A percentile compares a stretch with the other conserved stretches of the same genome.
Conservation (phyloP, 1,140 invertebrate species). For the Calliphora vicina region DNA sequence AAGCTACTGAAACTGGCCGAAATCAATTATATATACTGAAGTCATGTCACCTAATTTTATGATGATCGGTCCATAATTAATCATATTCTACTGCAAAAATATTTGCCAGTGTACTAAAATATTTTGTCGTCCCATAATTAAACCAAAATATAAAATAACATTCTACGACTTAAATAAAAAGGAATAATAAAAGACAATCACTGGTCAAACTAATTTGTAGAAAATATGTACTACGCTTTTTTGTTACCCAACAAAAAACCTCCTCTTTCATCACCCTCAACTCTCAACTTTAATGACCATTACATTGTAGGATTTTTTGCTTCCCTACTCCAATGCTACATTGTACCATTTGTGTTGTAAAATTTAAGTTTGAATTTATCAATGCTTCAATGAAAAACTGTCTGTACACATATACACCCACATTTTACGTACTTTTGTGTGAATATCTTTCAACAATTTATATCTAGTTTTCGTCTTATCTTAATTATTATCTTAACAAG, state of each 20-base stretch:
- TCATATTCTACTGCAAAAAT: too few species aligned
- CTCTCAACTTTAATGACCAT: neutral
- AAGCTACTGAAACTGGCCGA: too few species aligned
- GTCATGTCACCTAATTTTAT: too few species aligned
- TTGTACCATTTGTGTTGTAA: too few species aligned
- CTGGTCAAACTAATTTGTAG: constrained; percentile 30
- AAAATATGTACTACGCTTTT: neutral
- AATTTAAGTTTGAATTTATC: neutral
- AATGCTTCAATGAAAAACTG: neutral
- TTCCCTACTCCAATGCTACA: too few species aligned
- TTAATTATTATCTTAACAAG: constrained; percentile 29
- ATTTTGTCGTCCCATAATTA: neutral
- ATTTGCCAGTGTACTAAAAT: neutral
- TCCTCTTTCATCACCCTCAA: too few species aligned
- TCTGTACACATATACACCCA: neutral
- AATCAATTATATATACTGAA: too few species aligned
- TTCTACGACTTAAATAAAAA: neutral
- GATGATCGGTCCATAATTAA: too few species aligned
- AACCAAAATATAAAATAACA: constrained; percentile 17
- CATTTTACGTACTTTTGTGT: neutral
- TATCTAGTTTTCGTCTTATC: constrained; percentile 18
- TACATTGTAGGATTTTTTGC: neutral
- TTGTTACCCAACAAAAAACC: neutral
- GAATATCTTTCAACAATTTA: constrained; percentile 7
- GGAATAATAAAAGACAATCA: constrained; percentile 19